Base-by-base conservation (phyloP, 1,140 invertebrate genomes). In the Oryzaephilus surinamensis region DNA sequence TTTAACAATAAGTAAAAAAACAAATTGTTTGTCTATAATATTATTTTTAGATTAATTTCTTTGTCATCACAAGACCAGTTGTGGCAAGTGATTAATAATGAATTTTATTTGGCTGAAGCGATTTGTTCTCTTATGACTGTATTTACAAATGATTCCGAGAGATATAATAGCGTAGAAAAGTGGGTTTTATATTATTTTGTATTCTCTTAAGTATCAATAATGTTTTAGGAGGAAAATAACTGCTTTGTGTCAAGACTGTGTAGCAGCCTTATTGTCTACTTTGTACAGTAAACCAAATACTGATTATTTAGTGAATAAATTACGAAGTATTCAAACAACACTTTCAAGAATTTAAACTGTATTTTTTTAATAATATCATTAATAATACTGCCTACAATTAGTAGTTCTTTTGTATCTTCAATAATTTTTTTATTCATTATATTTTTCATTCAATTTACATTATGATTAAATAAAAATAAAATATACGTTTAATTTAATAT, bases 71-170 rank as follows among this genome's bases (percentile, higher is more conserved):
- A 82, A 55, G 81, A 84, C 53, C 69, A 79, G 40, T 74, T 77
- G 40, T 86, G 82, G 81, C 63, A 81, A 30, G 75, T 74, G 15
- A 76, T 81, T 64, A 79, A 80, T 12, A 81, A 84, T 52, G 81
- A 86, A 62, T 77, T 79, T 60, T 81, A 85, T 64, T 64, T 83
- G 18, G 77, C 80, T 34, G 72, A 76, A 60, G 78, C 74, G 0
- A 76, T 77, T 16, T 72, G 75, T 21, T 69, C 70, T 50, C 64
- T 84, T 48, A 71, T 84, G 32, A 71, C 70, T 27, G 65, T 70
- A 24, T 73, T 82, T 42, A 68, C 74, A 28, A 56, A 59, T 14
- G 70, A 72, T 52, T 56, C 65, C 43, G 61, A 71, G 58, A 46
- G 66, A 46, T 62, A 64, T 43, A 64, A 67, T 50, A 63, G 64